Evolutionary conservation across 92 coral and sea anemone species (phyloP).

Genomic region (Phenganax marumi): DNA sequence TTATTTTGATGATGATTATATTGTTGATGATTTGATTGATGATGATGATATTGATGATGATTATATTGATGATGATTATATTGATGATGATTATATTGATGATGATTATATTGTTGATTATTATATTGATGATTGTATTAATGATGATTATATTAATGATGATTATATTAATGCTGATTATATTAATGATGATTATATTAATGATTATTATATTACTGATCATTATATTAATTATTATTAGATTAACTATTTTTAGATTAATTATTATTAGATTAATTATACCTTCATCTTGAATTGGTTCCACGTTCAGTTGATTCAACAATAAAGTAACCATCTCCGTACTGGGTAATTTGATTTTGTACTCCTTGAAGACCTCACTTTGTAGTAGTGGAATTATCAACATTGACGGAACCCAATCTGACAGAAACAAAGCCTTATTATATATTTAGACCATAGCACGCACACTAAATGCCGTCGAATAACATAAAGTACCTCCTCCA

Average conservation of each 20-base stretch:
- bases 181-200: too few relatives aligned
- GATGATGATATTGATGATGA: too few relatives aligned
- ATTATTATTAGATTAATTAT: not conserved
- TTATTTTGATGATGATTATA: too few relatives aligned
- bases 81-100: too few relatives aligned
- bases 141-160: too few relatives aligned
- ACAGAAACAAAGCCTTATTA: not conserved
- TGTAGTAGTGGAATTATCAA: slow-evolving; percentile 27
- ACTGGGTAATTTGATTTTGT: slow-evolving; percentile 3
- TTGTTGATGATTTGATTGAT: too few relatives aligned
- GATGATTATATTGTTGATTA: too few relatives aligned
- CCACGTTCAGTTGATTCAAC: slow-evolving; percentile 10
- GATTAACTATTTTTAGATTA: not conserved
- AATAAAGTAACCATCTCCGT: not conserved
- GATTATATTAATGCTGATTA: too few relatives aligned
- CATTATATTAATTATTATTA: not conserved
- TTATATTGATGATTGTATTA: too few relatives aligned
- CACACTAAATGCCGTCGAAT: not conserved
- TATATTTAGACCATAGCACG: too few relatives aligned
- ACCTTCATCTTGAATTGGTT: slow-evolving; percentile 7
- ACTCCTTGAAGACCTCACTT: not conserved
- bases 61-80: too few relatives aligned
- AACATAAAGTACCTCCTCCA: slow-evolving; percentile 16
- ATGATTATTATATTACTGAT: not conserved
- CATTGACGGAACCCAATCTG: slow-evolving; percentile 27